These are phyloP conservation scores for Botia kubotai DNA, from an alignment of 2,797 vertebrate genomes.

Conservation along the genomic window DNA sequence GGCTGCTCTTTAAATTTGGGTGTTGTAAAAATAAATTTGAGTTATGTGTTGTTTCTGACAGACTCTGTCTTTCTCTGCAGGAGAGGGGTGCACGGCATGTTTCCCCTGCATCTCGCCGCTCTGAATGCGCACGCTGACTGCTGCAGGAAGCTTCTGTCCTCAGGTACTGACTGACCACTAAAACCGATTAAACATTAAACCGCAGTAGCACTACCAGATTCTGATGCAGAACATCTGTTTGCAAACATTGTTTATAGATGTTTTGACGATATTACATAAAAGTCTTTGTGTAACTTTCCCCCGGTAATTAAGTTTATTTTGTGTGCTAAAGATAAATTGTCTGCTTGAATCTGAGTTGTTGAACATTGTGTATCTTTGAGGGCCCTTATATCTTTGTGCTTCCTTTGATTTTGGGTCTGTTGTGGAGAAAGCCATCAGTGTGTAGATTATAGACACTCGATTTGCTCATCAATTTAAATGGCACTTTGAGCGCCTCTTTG, in stretches of 20 bases:
- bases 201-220: neutral
- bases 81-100: conserved; percentile 95
- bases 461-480: neutral
- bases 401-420: neutral
- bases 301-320: neutral
- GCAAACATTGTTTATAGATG: neutral
- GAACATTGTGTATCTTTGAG: neutral
- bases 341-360: neutral
- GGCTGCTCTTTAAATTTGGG: conserved; percentile 38
- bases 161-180: conserved; percentile 70
- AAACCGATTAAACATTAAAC: neutral
- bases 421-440: neutral
- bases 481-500: neutral
- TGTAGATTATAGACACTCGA: neutral
- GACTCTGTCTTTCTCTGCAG: conserved; percentile 70
- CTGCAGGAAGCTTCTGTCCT: conserved; percentile 90
- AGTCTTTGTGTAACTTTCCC: neutral
- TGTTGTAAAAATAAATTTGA: no score
- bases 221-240: neutral
- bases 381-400: neutral
- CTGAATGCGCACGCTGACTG: conserved; percentile 95
- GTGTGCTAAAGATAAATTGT: neutral
- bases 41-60: neutral
- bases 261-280: neutral
- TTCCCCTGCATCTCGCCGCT: conserved; percentile 94